Percentiles rank a stretch among this genome's conserved stretches.
phyloP scores from a whole-genome alignment of 2,797 vertebrate genomes.

The Manis crassicaudata region DNA sequence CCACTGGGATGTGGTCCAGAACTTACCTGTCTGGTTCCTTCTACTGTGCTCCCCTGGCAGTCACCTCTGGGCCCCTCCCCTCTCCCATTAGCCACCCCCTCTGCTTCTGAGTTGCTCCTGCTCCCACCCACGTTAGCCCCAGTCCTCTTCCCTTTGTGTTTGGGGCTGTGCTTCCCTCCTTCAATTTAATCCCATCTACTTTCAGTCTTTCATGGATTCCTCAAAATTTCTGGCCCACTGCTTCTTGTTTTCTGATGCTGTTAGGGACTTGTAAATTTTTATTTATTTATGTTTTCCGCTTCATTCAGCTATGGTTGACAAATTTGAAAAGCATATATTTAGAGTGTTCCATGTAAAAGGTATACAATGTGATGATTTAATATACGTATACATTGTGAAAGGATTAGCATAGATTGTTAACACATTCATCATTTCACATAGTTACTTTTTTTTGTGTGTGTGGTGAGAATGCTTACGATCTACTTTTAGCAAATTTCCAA shows the following conservation, averaged over 20 bases:
- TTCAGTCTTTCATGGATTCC: background rate
- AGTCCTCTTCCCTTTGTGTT: background rate
- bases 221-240: background rate
- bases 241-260: background rate
- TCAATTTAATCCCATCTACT: background rate
- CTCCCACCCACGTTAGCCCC: background rate
- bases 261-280: background rate
- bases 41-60: background rate
- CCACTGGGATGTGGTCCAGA: background rate
- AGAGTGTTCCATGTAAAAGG: background rate
- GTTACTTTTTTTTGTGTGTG: background rate
- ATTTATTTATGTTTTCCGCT: background rate
- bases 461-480: background rate
- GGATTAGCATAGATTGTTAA: background rate
- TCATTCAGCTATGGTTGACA: background rate
- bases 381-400: background rate
- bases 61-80: background rate
- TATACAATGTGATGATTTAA: background rate
- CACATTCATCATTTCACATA: background rate
- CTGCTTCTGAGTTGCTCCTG: background rate
- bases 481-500: background rate
- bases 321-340: background rate
- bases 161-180: background rate
- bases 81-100: background rate
- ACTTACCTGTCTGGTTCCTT: background rate